phyloP scores from a whole-genome alignment of 23 tunicate genomes.

The Clavelina lepadiformis region DNA sequence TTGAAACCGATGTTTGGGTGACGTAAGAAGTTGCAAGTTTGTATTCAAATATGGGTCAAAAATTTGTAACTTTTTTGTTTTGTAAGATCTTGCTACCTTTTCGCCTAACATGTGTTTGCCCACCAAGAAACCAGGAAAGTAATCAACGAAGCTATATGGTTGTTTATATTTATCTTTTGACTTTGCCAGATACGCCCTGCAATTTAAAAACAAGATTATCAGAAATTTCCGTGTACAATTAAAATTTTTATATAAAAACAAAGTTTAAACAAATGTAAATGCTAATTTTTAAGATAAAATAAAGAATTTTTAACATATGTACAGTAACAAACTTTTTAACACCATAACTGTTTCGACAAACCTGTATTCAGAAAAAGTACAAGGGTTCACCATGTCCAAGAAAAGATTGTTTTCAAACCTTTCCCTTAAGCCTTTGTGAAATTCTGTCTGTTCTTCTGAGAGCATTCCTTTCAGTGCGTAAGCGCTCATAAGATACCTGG shows the following conservation, averaged over 20 bases:
- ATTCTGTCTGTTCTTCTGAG: slow-evolving; percentile 6
- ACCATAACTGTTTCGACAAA: too few relatives aligned
- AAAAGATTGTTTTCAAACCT: slow-evolving; percentile 4
- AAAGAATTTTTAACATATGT: too few relatives aligned
- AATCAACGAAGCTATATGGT: slow-evolving; percentile 28
- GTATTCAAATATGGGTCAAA: too few relatives aligned
- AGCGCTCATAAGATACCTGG: slow-evolving; percentile 51
- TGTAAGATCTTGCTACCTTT: too few relatives aligned
- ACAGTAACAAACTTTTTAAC: too few relatives aligned
- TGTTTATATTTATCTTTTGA: not conserved
- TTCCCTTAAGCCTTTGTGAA: slow-evolving; percentile 39
- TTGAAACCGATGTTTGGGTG: too few relatives aligned
- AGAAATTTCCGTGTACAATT: not conserved
- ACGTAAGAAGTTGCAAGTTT: too few relatives aligned
- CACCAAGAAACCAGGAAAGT: slow-evolving; percentile 24
- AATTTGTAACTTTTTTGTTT: too few relatives aligned
- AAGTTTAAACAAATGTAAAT: too few relatives aligned
- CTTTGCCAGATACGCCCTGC: too few relatives aligned
- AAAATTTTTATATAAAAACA: not conserved
- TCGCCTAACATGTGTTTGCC: slow-evolving; percentile 16
- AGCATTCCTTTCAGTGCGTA: slow-evolving; percentile 40
- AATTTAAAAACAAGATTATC: not conserved
- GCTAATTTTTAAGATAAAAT: too few relatives aligned
- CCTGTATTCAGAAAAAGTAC: too few relatives aligned
- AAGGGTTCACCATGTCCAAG: slow-evolving; percentile 25